Evolutionary conservation across 2,113 vertebrate species (phyloP), one percentile per base, ranked within the genome.

Genomic region (Sorex fumeus): DNA sequence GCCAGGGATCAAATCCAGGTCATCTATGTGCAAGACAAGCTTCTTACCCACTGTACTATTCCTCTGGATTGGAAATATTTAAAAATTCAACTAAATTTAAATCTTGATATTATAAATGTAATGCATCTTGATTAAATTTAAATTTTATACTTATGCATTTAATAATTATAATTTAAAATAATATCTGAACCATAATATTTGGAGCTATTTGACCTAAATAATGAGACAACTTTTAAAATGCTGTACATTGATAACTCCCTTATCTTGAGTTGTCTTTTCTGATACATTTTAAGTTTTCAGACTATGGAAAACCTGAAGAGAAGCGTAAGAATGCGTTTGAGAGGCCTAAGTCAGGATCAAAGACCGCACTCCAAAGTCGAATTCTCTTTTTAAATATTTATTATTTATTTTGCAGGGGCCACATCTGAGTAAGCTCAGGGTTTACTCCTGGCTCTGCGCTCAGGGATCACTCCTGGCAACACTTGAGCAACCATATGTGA

Each of bases 61-160:
- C 6, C 45, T 47, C 6, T 47, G 45, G 45, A 11, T 47, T 47
- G 6, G 67, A 70, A 87, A 40, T 77, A 92, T 72, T 80, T 89
- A 36, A 62, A 89, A 84, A 93, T 69, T 64, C 80, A 66, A 32
- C 77, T 90, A 69, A 84, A 84, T 57, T 57, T 57, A 57, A 57
- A 57, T 19, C 53, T 57, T 16, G 53, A 57, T 57, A 57, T 16
- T 57, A 57, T 57, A 57, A 57, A 57, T 19, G 53, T 18, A 57
- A 57, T 57, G 15, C 15, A 57, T 19, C 3, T 66, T 66, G 62
- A 66, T n/a, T 66, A 28, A 28, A 30, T 1, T 74, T 82, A 74
- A 43, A 50, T n/a, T 75, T 32, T 53, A 64, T 66, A 64, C 90
- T 45, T 87, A 69, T 8, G 11, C 40, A 23, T 8, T 87, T 93